Conservation (phyloP, 2,797 vertebrate species). For the Okamejei kenojei region DNA sequence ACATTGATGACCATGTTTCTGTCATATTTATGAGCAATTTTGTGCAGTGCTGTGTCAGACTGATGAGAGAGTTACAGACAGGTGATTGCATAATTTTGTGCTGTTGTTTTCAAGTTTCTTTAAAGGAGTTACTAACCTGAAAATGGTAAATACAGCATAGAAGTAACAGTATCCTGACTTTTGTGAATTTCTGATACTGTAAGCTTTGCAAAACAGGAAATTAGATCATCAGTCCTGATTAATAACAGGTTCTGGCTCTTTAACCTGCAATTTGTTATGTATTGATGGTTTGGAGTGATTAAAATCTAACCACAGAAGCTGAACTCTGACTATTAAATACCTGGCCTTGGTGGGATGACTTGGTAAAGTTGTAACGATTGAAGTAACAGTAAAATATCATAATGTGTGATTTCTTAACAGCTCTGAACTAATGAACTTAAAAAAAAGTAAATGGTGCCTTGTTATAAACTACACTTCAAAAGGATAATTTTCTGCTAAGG, state of each 20-base stretch:
- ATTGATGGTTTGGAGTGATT: constrained; percentile 7
- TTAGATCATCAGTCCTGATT: constrained; percentile 21
- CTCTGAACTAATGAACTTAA: neutral
- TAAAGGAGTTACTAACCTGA: neutral
- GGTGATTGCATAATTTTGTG: neutral
- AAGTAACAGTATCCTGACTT: neutral
- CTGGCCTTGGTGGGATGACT: neutral
- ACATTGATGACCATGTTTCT: neutral
- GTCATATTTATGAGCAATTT: neutral
- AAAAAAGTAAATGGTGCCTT: neutral
- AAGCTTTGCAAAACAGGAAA: neutral
- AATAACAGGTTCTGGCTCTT: constrained; percentile 2
- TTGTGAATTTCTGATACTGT: neutral
- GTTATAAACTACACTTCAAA: neutral
- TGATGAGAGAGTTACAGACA: neutral
- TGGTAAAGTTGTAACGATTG: neutral
- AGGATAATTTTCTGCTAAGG: neutral
- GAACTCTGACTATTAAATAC: constrained; percentile 23
- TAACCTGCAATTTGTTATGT: constrained; percentile 18
- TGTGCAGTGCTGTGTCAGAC: neutral
- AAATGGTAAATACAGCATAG: neutral
- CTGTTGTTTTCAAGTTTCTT: neutral
- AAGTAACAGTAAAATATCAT: neutral
- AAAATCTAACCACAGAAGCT: constrained; percentile 1
- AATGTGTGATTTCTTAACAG: neutral